Evolutionary conservation across 2,113 vertebrate species (phyloP).

Genomic region (Daubentonia madagascariensis): DNA sequence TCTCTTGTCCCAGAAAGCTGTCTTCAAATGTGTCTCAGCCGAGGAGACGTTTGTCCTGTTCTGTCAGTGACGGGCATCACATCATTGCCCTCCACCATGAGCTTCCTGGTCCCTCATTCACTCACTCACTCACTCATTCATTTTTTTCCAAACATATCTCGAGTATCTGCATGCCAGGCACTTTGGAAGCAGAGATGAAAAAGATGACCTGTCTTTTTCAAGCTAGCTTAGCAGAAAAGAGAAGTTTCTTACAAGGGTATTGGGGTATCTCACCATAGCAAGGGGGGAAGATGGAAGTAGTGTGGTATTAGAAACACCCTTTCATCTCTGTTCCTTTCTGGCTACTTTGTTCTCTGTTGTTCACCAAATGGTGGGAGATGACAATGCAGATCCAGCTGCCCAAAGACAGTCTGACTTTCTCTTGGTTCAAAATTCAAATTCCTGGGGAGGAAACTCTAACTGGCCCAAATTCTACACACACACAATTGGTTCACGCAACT

Average conservation of each 20-base stretch:
- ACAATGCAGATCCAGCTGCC: not conserved
- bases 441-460: not conserved
- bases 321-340: not conserved
- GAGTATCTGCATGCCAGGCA: not conserved
- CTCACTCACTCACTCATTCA: not conserved
- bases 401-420: not conserved
- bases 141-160: not conserved
- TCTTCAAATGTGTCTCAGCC: not conserved
- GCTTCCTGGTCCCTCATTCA: not conserved
- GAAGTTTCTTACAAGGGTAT: not conserved
- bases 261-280: not conserved
- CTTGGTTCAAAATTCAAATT: not conserved
- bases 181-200: not conserved
- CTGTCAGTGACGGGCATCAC: not conserved
- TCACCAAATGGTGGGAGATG: not conserved
- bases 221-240: not conserved
- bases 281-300: not conserved
- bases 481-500: not conserved
- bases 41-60: too few relatives aligned
- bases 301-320: not conserved
- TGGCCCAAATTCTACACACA: not conserved
- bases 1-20: not conserved
- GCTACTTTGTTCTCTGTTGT: not conserved
- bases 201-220: not conserved
- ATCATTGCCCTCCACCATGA: too few relatives aligned